A percentile compares a stretch with the other conserved stretches of the same genome.
phyloP scores from a whole-genome alignment of 2,113 vertebrate species.

The Lucifuga dentata region DNA sequence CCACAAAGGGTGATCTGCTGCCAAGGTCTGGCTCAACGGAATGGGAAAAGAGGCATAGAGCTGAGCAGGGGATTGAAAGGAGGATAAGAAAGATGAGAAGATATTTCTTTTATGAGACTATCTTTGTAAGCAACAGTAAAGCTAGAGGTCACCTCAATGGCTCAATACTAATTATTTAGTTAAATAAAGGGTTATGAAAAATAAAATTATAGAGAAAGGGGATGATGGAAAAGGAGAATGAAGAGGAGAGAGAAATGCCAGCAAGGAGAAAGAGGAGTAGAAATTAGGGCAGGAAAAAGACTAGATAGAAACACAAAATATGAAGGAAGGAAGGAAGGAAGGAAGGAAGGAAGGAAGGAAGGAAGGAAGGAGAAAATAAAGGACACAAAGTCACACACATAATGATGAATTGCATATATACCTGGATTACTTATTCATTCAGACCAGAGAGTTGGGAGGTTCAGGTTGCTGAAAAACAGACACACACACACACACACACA shows the following conservation, averaged over 20 bases:
- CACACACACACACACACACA: conserved; percentile 26
- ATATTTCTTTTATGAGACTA: background rate
- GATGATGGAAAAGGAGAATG: background rate
- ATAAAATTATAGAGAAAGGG: background rate
- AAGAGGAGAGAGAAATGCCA: background rate
- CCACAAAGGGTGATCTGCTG: conserved; percentile 48
- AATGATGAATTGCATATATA: conserved; percentile 14
- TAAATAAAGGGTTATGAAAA: background rate
- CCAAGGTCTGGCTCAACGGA: conserved; percentile 61
- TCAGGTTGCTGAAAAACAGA: conserved; percentile 63
- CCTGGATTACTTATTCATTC: conserved; percentile 74
- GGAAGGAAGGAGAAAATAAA: conserved; percentile 11
- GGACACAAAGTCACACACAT: conserved; percentile 7
- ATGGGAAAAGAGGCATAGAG: conserved; percentile 22
- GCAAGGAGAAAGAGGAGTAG: too few relatives aligned
- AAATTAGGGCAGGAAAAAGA: too few relatives aligned
- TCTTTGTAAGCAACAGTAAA: too few relatives aligned
- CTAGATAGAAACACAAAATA: too few relatives aligned
- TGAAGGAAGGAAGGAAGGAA: background rate
- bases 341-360: conserved; percentile 18
- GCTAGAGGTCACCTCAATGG: background rate
- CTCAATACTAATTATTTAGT: background rate
- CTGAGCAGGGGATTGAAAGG: conserved; percentile 14
- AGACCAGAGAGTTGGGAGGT: conserved; percentile 58
- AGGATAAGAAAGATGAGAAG: conserved; percentile 23